Evolutionary conservation across 2,797 vertebrate genomes (phyloP).

Genomic region (Pseudomugil gertrudae): DNA sequence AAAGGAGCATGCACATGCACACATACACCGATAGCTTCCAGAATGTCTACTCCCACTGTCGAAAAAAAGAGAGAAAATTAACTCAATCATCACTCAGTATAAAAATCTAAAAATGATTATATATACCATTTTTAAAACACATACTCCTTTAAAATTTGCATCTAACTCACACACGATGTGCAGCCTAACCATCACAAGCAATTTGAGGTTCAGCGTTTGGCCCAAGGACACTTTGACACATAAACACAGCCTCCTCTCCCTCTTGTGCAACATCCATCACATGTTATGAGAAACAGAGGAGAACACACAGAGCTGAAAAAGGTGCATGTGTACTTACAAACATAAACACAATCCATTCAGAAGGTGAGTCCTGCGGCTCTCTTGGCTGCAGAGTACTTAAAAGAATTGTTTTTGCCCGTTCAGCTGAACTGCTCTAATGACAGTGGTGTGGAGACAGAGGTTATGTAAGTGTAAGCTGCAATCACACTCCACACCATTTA

Average conservation of each 20-base stretch:
- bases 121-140: background rate
- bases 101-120: constrained; percentile 14
- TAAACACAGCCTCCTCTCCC: constrained; percentile 14
- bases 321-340: constrained; percentile 15
- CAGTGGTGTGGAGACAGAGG: constrained; percentile 77
- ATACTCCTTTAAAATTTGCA: constrained; percentile 1
- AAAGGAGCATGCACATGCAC: constrained; percentile 33
- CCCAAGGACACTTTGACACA: constrained; percentile 9
- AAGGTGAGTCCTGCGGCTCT: constrained; percentile 51
- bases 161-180: background rate
- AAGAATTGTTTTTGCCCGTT: constrained; percentile 68
- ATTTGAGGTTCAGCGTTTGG: constrained; percentile 9
- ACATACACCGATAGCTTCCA: constrained; percentile 80
- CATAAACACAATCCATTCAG: constrained; percentile 31
- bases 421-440: constrained; percentile 71
- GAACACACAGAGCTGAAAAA: constrained; percentile 14
- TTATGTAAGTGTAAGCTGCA: constrained; percentile 84
- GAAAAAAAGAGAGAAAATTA: constrained; percentile 77
- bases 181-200: constrained; percentile 3
- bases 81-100: constrained; percentile 76
- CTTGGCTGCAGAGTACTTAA: constrained; percentile 64
- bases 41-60: constrained; percentile 82
- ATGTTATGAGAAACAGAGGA: constrained; percentile 37
- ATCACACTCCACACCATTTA: constrained; percentile 78
- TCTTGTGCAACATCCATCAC: constrained; percentile 10